phyloP scores from a whole-genome alignment of 2,888 invertebrate species.

The Diplolepis rosae region DNA sequence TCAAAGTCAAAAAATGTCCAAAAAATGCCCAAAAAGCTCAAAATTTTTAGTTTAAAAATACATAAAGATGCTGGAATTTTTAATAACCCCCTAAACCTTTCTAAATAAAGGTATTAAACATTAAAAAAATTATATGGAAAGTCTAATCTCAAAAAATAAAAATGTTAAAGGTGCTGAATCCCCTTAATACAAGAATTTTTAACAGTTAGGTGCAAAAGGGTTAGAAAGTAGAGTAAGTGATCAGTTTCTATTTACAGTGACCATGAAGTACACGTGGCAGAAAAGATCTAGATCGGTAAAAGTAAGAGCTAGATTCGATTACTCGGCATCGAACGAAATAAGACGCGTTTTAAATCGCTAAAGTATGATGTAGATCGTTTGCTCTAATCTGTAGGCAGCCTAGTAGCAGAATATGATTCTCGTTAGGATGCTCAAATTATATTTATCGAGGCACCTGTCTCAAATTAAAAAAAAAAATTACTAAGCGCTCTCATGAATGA shows the following conservation, averaged over 20 bases:
- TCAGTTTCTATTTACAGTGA: constrained; percentile 34
- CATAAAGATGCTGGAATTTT: no score
- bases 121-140: no score
- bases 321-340: not conserved
- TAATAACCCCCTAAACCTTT: no score
- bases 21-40: no score
- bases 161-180: no score
- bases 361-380: not conserved
- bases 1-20: no score
- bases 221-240: not conserved
- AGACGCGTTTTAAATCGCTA: not conserved
- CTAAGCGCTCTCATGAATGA: not conserved
- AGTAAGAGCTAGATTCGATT: constrained; percentile 37
- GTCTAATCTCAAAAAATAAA: no score
- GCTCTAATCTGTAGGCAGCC: not conserved
- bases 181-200: no score
- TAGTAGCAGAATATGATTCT: not conserved
- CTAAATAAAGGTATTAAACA: no score
- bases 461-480: not conserved
- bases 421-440: not conserved
- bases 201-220: not conserved
- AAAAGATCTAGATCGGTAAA: constrained; percentile 44
- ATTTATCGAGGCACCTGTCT: not conserved
- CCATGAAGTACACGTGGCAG: constrained; percentile 38
- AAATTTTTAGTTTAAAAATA: no score